These are phyloP conservation scores for Pseudopleuronectes americanus DNA, from an alignment of 2,797 vertebrate species.

Conservation along the genomic window DNA sequence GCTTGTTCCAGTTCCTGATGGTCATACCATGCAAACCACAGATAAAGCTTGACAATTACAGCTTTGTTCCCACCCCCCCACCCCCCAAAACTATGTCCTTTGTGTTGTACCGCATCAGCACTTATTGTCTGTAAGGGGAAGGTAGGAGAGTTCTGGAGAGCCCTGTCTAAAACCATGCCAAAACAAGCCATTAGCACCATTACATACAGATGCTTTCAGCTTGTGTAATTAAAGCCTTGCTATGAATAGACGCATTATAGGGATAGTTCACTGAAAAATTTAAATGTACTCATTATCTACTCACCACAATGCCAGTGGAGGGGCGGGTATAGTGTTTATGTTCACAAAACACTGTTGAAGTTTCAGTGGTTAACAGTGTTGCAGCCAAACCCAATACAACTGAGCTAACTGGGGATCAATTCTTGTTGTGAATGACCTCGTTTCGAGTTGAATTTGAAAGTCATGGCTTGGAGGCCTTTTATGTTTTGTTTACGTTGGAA, in stretches of 20 bases:
- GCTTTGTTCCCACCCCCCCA: slow-evolving; percentile 51
- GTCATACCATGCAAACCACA: slow-evolving; percentile 31
- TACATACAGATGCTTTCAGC: slow-evolving; percentile 3
- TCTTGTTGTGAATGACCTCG: too few relatives aligned
- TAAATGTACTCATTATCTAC: too few relatives aligned
- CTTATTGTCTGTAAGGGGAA: slow-evolving; percentile 57
- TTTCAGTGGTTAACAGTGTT: too few relatives aligned
- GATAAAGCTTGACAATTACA: slow-evolving; percentile 62
- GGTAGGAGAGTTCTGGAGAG: slow-evolving; percentile 66
- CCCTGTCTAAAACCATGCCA: slow-evolving; percentile 44
- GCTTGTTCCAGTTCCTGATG: slow-evolving; percentile 57
- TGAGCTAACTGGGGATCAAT: too few relatives aligned
- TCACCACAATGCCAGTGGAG: too few relatives aligned
- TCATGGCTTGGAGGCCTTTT: too few relatives aligned
- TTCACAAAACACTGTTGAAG: too few relatives aligned
- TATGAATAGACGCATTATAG: slow-evolving; percentile 16
- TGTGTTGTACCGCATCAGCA: slow-evolving; percentile 53
- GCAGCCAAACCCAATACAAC: too few relatives aligned
- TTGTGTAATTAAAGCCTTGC: slow-evolving; percentile 29
- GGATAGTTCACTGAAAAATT: too few relatives aligned
- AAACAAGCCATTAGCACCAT: slow-evolving; percentile 62
- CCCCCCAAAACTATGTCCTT: slow-evolving; percentile 14
- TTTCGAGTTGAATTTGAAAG: too few relatives aligned
- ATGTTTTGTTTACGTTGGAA: too few relatives aligned
- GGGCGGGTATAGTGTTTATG: too few relatives aligned